phyloP scores from a whole-genome alignment of 1,140 invertebrate species.

The Macrostomum lignano region DNA sequence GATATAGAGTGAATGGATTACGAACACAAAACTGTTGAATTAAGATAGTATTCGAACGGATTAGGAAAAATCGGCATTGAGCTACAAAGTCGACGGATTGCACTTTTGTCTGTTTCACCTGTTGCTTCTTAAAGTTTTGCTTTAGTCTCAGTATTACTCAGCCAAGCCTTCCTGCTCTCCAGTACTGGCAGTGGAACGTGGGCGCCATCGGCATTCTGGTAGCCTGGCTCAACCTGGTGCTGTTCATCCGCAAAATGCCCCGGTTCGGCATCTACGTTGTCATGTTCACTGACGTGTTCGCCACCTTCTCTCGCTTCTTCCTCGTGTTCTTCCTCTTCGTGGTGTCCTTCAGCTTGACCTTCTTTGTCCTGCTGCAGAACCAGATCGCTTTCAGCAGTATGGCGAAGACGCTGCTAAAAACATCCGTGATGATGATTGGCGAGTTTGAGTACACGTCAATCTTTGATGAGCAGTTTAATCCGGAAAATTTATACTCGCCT shows the following conservation, averaged over 20 bases:
- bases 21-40: too few species aligned
- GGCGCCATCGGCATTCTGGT: conserved; percentile 5
- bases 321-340: conserved; percentile 7
- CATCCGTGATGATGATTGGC: conserved; percentile 29
- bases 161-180: neutral
- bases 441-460: conserved; percentile 29
- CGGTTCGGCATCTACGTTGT: conserved; percentile 8
- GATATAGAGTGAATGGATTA: too few species aligned
- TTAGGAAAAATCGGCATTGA: too few species aligned
- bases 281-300: conserved; percentile 6
- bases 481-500: too few species aligned
- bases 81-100: too few species aligned
- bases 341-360: conserved; percentile 4
- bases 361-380: conserved; percentile 21
- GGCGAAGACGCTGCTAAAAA: conserved; percentile 17
- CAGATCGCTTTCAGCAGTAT: conserved; percentile 13
- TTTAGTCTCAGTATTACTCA: too few species aligned
- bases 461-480: too few species aligned
- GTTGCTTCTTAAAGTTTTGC: too few species aligned
- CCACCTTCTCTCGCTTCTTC: conserved; percentile 6
- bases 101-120: too few species aligned
- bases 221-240: conserved; percentile 7
- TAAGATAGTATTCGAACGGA: too few species aligned
- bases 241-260: conserved; percentile 7
- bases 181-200: conserved; percentile 8